These are phyloP conservation scores for Palythoa caribaeorum DNA, from an alignment of 92 coral and sea anemone genomes.

Conservation along the genomic window DNA sequence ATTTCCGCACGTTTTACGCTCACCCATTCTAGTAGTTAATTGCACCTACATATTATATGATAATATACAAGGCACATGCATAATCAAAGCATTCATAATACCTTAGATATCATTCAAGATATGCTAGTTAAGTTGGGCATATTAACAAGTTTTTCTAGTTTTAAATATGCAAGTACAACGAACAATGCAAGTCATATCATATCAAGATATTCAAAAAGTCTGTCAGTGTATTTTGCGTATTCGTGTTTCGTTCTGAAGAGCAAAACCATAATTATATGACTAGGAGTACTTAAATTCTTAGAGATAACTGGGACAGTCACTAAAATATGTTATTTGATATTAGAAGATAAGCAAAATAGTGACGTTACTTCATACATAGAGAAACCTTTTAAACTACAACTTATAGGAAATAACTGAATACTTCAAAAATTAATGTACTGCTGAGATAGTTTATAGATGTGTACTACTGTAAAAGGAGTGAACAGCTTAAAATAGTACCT, in stretches of 20 bases:
- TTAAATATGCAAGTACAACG: no score
- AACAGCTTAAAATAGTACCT: constrained; percentile 58
- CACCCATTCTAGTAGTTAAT: no score
- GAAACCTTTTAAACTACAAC: not conserved
- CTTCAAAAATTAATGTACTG: not conserved
- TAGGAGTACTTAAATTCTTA: not conserved
- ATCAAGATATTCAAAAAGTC: no score
- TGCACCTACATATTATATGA: no score
- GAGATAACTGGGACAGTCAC: not conserved
- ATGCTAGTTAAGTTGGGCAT: no score
- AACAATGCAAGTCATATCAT: no score
- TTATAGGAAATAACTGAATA: not conserved
- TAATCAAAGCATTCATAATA: no score
- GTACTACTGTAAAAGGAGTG: not conserved
- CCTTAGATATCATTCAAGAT: no score
- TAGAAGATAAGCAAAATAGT: not conserved
- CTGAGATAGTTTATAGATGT: not conserved
- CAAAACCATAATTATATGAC: not conserved
- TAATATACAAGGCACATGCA: no score
- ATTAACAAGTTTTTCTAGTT: no score
- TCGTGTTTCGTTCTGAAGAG: not conserved
- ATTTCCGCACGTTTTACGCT: no score
- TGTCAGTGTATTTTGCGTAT: no score
- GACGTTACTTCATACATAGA: not conserved
- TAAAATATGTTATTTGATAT: not conserved